Percentiles rank a stretch among this genome's conserved stretches.
Conservation (phyloP, 1,140 invertebrate species). For the Apis laboriosa region DNA sequence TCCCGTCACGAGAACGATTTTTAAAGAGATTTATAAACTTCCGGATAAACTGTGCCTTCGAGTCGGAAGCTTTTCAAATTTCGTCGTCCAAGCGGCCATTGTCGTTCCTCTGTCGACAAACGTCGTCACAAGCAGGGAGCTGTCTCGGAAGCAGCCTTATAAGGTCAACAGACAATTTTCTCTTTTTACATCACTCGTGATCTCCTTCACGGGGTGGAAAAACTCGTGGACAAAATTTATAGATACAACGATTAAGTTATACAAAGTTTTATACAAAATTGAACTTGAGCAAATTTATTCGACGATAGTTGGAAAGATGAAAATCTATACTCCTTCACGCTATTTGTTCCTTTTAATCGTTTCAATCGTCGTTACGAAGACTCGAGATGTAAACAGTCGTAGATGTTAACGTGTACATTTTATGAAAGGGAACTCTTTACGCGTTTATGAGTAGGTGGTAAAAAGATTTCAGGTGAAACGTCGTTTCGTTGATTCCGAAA, state of each 20-base stretch:
- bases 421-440: neutral
- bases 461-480: neutral
- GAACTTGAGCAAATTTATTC: slow-evolving; percentile 29
- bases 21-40: neutral
- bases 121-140: neutral
- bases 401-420: too few relatives aligned
- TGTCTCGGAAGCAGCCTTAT: neutral
- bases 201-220: neutral
- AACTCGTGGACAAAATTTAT: slow-evolving; percentile 16
- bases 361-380: neutral
- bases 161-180: slow-evolving; percentile 24
- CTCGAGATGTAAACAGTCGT: too few relatives aligned
- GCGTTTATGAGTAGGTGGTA: neutral
- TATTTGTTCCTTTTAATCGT: neutral
- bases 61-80: neutral
- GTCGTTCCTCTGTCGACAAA: neutral
- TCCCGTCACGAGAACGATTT: neutral
- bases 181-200: neutral
- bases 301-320: neutral
- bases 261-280: slow-evolving; percentile 34
- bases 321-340: too few relatives aligned
- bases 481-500: neutral
- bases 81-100: neutral
- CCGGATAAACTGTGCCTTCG: neutral
- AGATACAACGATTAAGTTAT: slow-evolving; percentile 3